phyloP scores from a whole-genome alignment of 37 sponge, comb jelly and placozoan genomes.

The Lycopodina hypogea region DNA sequence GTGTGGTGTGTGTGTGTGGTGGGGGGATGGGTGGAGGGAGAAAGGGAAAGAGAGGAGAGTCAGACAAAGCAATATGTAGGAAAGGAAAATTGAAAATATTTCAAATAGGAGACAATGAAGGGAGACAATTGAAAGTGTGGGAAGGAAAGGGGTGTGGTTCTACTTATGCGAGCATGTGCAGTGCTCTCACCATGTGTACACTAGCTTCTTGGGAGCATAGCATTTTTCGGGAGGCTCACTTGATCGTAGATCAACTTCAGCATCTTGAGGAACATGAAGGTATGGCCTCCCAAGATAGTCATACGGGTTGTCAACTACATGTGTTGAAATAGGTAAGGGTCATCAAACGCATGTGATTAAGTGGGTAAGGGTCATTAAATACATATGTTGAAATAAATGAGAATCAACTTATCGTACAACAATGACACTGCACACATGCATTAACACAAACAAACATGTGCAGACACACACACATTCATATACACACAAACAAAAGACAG shows the following conservation, averaged over 20 bases:
- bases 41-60: slow-evolving; percentile 20
- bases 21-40: slow-evolving; percentile 20
- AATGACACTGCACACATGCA: too few species aligned
- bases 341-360: too few species aligned
- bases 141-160: slow-evolving; percentile 9
- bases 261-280: slow-evolving; percentile 90
- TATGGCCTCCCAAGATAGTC: slow-evolving; percentile 97
- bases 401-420: neutral
- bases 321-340: too few species aligned
- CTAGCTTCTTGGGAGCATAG: slow-evolving; percentile 89
- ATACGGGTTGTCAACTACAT: slow-evolving; percentile 82
- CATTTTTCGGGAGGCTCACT: slow-evolving; percentile 93
- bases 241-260: slow-evolving; percentile 75
- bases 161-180: slow-evolving; percentile 14
- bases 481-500: too few species aligned
- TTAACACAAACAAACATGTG: neutral
- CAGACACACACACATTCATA: neutral
- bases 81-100: too few species aligned
- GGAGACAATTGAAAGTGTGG: slow-evolving; percentile 15
- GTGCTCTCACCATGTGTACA: slow-evolving; percentile 83
- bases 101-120: slow-evolving; percentile 10
- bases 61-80: slow-evolving; percentile 20
- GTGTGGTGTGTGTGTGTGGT: slow-evolving; percentile 12
- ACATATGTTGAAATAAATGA: neutral
- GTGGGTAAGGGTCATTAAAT: neutral